Conservation (phyloP, 2,797 vertebrate genomes). For the Falco berigora region DNA sequence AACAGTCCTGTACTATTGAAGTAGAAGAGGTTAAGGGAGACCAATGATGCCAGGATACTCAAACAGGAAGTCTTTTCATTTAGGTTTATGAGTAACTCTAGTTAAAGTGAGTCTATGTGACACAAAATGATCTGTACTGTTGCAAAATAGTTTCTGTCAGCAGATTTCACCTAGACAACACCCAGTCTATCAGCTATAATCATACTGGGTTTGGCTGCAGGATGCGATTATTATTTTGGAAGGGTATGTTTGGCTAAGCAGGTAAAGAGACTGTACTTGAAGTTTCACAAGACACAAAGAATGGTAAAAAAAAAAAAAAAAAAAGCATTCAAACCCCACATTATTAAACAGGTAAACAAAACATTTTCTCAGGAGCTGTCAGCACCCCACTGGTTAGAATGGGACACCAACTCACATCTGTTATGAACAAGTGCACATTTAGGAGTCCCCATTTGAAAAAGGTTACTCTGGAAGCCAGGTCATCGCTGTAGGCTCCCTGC, state of each 20-base stretch:
- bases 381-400: neutral
- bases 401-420: neutral
- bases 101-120: neutral
- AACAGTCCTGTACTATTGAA: neutral
- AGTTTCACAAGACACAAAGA: neutral
- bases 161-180: neutral
- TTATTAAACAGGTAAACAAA: neutral
- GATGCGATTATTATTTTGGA: neutral
- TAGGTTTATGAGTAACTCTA: neutral
- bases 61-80: conserved; percentile 1
- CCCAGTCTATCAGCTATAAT: neutral
- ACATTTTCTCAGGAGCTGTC: neutral
- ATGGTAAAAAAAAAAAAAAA: neutral
- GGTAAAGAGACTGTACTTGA: neutral
- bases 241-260: neutral
- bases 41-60: neutral
- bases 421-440: neutral
- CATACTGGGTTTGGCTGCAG: neutral
- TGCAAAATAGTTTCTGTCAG: conserved; percentile 35
- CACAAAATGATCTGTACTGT: neutral
- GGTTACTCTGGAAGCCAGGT: neutral
- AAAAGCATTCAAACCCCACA: neutral
- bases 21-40: neutral
- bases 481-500: neutral
- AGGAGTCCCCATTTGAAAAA: neutral